These are phyloP conservation scores for Dione vanillae DNA, from an alignment of 2,888 invertebrate genomes.

Conservation along the genomic window DNA sequence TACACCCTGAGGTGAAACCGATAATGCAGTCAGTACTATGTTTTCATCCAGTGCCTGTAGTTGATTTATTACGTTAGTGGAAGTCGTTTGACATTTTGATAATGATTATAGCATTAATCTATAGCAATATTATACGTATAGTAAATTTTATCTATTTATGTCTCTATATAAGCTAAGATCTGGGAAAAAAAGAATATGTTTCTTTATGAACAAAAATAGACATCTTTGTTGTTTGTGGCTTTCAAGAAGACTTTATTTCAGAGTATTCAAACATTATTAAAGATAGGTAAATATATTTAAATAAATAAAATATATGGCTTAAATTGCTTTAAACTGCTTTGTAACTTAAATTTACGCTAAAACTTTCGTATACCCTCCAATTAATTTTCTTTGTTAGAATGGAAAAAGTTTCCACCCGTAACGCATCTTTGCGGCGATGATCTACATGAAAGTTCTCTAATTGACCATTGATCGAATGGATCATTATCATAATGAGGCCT, in stretches of 20 bases:
- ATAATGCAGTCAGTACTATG: slow-evolving; percentile 25
- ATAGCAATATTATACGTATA: background rate
- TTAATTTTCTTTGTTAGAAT: slow-evolving; percentile 28
- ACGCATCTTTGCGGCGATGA: slow-evolving; percentile 4
- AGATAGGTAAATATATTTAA: background rate
- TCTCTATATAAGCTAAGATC: too few relatives aligned
- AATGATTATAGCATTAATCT: background rate
- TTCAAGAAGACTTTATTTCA: too few relatives aligned
- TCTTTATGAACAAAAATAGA: too few relatives aligned
- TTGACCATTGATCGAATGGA: slow-evolving; percentile 33
- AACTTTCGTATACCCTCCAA: slow-evolving; percentile 8
- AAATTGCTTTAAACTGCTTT: background rate
- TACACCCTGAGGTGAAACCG: slow-evolving; percentile 31
- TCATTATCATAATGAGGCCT: slow-evolving; percentile 34
- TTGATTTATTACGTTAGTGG: slow-evolving; percentile 18
- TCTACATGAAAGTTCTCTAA: slow-evolving; percentile 31
- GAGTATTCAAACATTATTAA: too few relatives aligned
- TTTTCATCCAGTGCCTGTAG: slow-evolving; percentile 5
- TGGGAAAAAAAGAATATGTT: too few relatives aligned
- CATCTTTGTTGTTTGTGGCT: too few relatives aligned
- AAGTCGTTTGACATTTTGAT: background rate
- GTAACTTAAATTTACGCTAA: slow-evolving; percentile 16
- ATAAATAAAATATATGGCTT: slow-evolving; percentile 3
- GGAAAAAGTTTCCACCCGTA: slow-evolving; percentile 22
- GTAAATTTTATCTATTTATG: too few relatives aligned